Base-by-base conservation (phyloP, 1,140 invertebrate species). In the Chlorops oryzae region DNA sequence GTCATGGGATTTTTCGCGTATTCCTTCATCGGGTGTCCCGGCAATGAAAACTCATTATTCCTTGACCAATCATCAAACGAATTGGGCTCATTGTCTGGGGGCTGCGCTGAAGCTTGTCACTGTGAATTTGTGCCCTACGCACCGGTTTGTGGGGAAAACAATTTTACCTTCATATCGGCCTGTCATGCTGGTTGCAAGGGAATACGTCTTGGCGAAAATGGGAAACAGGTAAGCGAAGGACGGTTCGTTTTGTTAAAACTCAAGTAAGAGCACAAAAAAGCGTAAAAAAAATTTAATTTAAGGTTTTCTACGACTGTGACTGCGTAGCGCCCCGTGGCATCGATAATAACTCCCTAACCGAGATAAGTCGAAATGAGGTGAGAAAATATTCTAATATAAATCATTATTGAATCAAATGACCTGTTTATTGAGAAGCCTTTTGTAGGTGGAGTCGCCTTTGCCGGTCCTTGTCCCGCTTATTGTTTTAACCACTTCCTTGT, bases 71-170 rank as follows among this genome's bases (percentile, higher is more conserved):
- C 27, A 17, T n/a, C n/a, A n/a, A n/a, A n/a, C n/a, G n/a, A n/a
- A n/a, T n/a, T n/a, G n/a, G n/a, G n/a, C n/a, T n/a, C 15, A 15
- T 24, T 24, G 13, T 15, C 32, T 35, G n/a, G n/a, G n/a, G n/a
- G 73, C 13, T 86, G 84, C 61, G 85, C 82, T 51, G 59, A 73
- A 9, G 58, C 77, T 35, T 86, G 83, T 51, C 65, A 78, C 35
- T 85, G 83, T 57, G 78, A 82, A 57, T 81, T 80, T 56, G 80
- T 84, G 9, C 81, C 78, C 47, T 85, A 83, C 59, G 80, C 81
- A 55, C 84, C 84, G 0, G 81, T 85, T 17, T 86, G 83, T 61
- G 77, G 80, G 5, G 71, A 76, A 22, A 73, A 77, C 22, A 74
- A 77, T 6, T 62, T 69, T 5, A 83, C 80, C 12, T 86, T 79